A percentile compares a stretch with the other conserved stretches of the same genome.
Evolutionary conservation across 2,113 vertebrate species (phyloP).

Genomic region (Leptobrachium ailaonicum): DNA sequence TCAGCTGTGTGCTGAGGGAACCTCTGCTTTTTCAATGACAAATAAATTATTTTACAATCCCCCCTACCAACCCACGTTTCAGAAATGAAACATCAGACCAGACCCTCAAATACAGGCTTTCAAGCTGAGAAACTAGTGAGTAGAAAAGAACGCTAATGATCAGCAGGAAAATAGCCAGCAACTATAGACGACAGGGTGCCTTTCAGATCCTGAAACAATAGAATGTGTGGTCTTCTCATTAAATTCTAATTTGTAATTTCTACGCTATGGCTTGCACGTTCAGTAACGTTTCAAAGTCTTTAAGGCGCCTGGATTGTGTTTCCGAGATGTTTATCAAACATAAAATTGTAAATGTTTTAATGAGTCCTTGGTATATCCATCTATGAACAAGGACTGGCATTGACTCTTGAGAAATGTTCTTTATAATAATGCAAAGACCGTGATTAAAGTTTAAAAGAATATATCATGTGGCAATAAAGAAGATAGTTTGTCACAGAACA

Average conservation of each 20-base stretch:
- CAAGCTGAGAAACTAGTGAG: conserved; percentile 61
- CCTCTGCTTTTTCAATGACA: conserved; percentile 52
- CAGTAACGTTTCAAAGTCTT: conserved; percentile 64
- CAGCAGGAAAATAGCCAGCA: conserved; percentile 66
- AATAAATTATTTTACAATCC: conserved; percentile 35
- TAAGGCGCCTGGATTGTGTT: conserved; percentile 57
- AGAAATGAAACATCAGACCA: conserved; percentile 53
- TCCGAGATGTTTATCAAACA: conserved; percentile 63
- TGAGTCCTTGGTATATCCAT: conserved; percentile 61
- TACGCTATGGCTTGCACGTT: conserved; percentile 60
- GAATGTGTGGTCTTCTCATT: conserved; percentile 66
- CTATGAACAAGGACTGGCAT: conserved; percentile 58
- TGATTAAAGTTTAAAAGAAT: conserved; percentile 27
- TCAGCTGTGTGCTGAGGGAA: conserved; percentile 28
- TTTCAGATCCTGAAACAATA: conserved; percentile 69
- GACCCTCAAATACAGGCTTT: conserved; percentile 53
- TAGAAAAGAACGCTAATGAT: conserved; percentile 66
- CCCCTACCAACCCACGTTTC: conserved; percentile 42
- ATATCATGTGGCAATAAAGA: conserved; percentile 22
- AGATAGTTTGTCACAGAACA: conserved; percentile 20
- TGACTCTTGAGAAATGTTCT: conserved; percentile 51
- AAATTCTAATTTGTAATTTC: conserved; percentile 72
- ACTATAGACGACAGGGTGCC: conserved; percentile 69
- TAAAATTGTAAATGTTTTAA: conserved; percentile 68
- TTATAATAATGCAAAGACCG: conserved; percentile 37